Conservation (phyloP, 2,797 vertebrate genomes). For the Coracias cyanogaster region DNA sequence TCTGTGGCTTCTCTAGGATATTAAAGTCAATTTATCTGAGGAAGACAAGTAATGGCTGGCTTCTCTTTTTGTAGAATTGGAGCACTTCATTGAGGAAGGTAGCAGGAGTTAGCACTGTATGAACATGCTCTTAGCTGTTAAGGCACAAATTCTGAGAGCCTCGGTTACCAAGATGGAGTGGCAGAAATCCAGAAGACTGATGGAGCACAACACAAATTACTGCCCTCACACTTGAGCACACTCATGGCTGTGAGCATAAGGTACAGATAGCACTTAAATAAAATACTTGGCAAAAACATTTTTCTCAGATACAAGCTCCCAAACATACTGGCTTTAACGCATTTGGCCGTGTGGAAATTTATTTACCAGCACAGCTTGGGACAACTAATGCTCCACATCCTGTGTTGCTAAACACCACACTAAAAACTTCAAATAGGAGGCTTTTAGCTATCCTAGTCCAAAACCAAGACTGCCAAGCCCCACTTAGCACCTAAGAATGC, state of each 20-base stretch:
- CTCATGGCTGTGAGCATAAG: background rate
- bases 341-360: background rate
- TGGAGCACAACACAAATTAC: background rate
- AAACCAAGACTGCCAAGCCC: background rate
- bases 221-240: background rate
- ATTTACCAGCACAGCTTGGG: background rate
- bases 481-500: background rate
- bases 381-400: background rate
- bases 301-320: background rate
- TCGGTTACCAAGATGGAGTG: background rate
- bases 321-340: background rate
- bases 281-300: background rate
- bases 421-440: background rate
- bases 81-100: background rate
- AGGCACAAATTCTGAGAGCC: background rate
- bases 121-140: background rate
- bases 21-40: slow-evolving; percentile 47
- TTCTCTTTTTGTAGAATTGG: background rate
- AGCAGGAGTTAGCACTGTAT: background rate
- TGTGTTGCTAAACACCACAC: background rate
- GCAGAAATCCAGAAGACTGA: slow-evolving; percentile 13
- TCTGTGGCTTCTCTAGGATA: slow-evolving; percentile 12
- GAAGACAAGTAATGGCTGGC: background rate
- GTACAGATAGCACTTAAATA: background rate
- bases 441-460: background rate